Percentiles rank a stretch among this genome's conserved stretches.
phyloP scores from a whole-genome alignment of 2,888 invertebrate species.

The Synergus itoensis region DNA sequence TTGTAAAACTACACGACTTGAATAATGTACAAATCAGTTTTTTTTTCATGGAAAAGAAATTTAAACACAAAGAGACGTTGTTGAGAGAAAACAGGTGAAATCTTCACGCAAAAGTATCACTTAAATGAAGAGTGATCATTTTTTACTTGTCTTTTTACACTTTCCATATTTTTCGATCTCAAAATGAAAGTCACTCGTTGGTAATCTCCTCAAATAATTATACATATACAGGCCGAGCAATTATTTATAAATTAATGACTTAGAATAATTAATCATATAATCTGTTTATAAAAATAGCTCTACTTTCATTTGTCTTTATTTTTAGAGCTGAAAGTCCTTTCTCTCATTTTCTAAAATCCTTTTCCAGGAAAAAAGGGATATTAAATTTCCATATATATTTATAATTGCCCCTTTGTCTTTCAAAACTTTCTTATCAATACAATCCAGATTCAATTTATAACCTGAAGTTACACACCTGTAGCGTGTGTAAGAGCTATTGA shows the following conservation, averaged over 20 bases:
- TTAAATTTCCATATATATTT: not conserved
- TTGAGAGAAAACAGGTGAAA: constrained; percentile 13
- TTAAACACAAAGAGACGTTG: constrained; percentile 10
- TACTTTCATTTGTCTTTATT: not conserved
- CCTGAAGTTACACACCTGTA: not conserved
- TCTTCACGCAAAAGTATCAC: constrained; percentile 21
- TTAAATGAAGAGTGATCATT: not conserved
- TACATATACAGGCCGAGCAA: not conserved
- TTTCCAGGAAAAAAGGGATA: not conserved
- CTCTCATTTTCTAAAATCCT: not conserved
- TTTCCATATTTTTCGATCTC: not conserved
- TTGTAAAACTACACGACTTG: not conserved
- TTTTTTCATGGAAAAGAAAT: constrained; percentile 7
- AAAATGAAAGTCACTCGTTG: not conserved
- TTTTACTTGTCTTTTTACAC: not conserved
- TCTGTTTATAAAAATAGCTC: not conserved
- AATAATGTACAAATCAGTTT: not conserved
- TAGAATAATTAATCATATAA: not conserved
- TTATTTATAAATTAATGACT: not conserved
- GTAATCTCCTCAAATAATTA: no score
- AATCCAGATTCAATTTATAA: not conserved
- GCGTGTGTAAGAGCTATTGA: not conserved
- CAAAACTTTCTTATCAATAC: not conserved
- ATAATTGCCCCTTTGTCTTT: not conserved
- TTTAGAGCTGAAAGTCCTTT: not conserved